Evolutionary conservation across 2,113 vertebrate genomes (phyloP).

Genomic region (Mus spicilegus): DNA sequence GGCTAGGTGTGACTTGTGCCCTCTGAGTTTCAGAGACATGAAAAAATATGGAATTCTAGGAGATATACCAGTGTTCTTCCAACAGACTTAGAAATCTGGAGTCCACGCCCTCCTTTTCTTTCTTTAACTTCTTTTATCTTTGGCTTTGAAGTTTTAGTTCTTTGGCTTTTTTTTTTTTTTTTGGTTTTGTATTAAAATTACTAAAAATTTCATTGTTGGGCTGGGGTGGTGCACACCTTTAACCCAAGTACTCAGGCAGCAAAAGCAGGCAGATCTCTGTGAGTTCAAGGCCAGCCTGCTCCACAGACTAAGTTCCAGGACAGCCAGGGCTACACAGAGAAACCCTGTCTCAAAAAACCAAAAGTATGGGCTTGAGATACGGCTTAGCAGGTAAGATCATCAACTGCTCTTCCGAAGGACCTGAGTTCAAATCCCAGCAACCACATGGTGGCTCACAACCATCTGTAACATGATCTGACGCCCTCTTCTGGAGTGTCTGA

Average conservation of each 20-base stretch:
- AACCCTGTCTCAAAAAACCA: not conserved
- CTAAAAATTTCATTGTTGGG: not conserved
- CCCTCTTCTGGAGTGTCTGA: too few species aligned
- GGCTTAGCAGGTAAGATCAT: too few species aligned
- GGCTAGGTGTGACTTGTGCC: rapidly evolving
- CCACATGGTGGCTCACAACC: too few species aligned
- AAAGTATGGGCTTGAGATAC: not conserved
- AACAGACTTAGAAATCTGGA: not conserved
- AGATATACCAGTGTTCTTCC: not conserved
- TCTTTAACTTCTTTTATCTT: not conserved
- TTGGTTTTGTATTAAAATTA: not conserved
- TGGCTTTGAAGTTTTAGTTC: not conserved
- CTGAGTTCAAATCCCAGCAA: too few species aligned
- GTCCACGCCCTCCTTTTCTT: not conserved
- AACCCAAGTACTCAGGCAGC: not conserved
- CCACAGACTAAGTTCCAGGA: not conserved
- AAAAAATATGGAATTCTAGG: not conserved
- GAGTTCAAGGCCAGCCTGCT: not conserved
- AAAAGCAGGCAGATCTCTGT: not conserved
- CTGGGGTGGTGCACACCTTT: not conserved
- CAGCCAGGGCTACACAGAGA: not conserved
- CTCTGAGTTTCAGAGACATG: not conserved
- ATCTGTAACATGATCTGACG: too few species aligned
- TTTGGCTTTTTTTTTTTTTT: not conserved
- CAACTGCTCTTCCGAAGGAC: too few species aligned